Percentiles rank a stretch among this genome's conserved stretches.
Evolutionary conservation across 1,140 invertebrate species (phyloP).

Genomic region (Cryptotermes secundus): DNA sequence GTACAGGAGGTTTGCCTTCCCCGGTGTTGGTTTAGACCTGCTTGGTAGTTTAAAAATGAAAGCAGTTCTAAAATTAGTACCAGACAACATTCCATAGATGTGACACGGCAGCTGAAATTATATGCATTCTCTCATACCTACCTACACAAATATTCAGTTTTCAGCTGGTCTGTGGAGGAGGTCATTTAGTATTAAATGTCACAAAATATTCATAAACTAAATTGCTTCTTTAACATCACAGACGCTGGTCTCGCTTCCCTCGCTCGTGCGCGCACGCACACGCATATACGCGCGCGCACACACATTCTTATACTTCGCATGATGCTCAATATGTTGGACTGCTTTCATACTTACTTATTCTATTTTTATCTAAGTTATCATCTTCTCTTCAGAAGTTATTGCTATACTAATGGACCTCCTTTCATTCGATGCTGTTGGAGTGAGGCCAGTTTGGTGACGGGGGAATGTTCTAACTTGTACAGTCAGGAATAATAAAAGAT

Average conservation of each 20-base stretch:
- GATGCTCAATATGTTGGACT: neutral
- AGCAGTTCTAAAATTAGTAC: neutral
- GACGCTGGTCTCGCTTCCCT: neutral
- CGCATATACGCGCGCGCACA: too few relatives aligned
- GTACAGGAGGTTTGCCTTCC: too few relatives aligned
- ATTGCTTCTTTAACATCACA: neutral
- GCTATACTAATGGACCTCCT: neutral
- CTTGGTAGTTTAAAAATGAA: neutral
- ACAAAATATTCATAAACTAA: neutral
- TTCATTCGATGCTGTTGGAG: neutral
- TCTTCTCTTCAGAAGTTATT: neutral
- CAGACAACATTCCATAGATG: neutral
- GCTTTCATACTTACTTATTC: neutral
- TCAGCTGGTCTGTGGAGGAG: neutral
- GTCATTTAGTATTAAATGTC: neutral
- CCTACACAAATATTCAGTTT: neutral
- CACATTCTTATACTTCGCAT: too few relatives aligned
- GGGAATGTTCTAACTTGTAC: neutral
- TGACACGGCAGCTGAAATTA: neutral
- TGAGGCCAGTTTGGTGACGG: neutral
- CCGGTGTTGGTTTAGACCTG: neutral
- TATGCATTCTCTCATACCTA: neutral
- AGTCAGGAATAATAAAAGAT: neutral
- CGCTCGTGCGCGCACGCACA: too few relatives aligned
- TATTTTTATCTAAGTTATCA: neutral